Conservation (phyloP, 2,113 vertebrate species). For the Solea solea region DNA sequence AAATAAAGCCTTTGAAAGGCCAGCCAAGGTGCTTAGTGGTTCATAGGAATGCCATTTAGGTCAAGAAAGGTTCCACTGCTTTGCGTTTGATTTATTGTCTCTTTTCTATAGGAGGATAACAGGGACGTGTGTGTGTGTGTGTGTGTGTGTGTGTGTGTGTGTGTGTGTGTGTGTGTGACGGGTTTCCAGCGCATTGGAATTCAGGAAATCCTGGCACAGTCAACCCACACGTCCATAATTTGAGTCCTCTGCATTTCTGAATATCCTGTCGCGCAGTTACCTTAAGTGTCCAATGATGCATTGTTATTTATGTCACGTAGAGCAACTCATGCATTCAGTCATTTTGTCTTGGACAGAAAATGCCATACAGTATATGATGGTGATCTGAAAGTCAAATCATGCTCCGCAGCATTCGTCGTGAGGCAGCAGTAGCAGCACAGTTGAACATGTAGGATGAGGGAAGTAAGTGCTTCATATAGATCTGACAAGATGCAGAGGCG, state of each 20-base stretch:
- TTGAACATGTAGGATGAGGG: constrained; percentile 1
- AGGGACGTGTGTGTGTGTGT: constrained; percentile 54
- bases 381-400: not conserved
- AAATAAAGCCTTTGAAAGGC: constrained; percentile 66
- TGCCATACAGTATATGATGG: not conserved
- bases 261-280: constrained; percentile 54
- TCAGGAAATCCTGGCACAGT: constrained; percentile 53
- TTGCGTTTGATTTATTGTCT: constrained; percentile 69
- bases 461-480: not conserved
- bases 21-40: constrained; percentile 70
- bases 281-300: constrained; percentile 56
- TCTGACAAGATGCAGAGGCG: constrained; percentile 7
- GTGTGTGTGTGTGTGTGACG: constrained; percentile 61
- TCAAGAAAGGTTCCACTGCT: constrained; percentile 63
- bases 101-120: constrained; percentile 55
- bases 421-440: not conserved
- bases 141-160: constrained; percentile 66
- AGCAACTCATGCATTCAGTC: constrained; percentile 22
- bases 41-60: constrained; percentile 72
- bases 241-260: constrained; percentile 49
- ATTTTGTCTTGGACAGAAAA: constrained; percentile 18
- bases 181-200: constrained; percentile 52
- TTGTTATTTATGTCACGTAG: constrained; percentile 37
- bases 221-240: constrained; percentile 63
- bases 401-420: not conserved